Base-by-base conservation (phyloP, 2,113 vertebrate species). In the Corydoras maculifer region DNA sequence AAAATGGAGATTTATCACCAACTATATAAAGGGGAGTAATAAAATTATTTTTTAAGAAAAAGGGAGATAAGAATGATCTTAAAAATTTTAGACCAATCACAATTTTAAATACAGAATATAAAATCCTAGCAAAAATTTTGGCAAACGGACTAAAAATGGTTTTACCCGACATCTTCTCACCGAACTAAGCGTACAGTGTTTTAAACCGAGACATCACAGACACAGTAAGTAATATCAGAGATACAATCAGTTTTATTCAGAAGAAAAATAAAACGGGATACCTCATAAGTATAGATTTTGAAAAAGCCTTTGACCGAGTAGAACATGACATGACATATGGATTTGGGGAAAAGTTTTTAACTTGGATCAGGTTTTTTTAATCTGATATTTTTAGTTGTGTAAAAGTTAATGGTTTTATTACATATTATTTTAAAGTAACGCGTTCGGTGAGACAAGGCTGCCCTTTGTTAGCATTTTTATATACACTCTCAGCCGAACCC, bases 11-110 rank as follows among this genome's bases (percentile, higher is more conserved):
- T 7, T n/a, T 32, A 1, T 57, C 43, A 4, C 11, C 15, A 3
- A 50, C 12, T 8, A 62, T 30, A 48, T 61, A 2, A 5, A 32
- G 4, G 15, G 68, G 68, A 31, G 7, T 70, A 3, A n/a, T 70
- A 3, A 70, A 70, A 8, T 3, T 70, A 15, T 31, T 70, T 8
- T 70, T 31, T 25, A 70, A 70, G 8, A 53, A 12, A 31, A 70
- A 62, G 8, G 58, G 58, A 3, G 14, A 70, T 7, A 12, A 13
- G n/a, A 6, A 11, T 4, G 25, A 62, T 7, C 18, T 32, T 13
- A 61, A 70, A 32, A 70, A 69, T 14, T 69, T 14, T 10, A 69
- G 68, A 3, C 55, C 68, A 3, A n/a, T 67, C 1, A 35, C 10
- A 0, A 32, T 55, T 11, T 1, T 67, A 3, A 67, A 67, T 1